phyloP scores from a whole-genome alignment of 2,888 invertebrate genomes.

The Pseudolycoriella hygida region DNA sequence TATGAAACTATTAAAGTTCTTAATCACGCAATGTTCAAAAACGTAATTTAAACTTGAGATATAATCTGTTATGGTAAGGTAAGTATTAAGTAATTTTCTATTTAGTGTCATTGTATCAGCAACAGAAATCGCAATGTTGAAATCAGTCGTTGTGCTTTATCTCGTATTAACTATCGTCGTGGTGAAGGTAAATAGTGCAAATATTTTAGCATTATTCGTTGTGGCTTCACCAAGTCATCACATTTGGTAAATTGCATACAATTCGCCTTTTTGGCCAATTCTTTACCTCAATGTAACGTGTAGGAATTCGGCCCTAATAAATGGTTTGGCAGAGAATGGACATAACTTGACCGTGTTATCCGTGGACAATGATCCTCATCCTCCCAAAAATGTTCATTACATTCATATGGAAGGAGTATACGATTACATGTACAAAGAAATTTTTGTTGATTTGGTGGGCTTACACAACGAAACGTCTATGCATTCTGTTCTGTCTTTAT shows the following conservation, averaged over 20 bases:
- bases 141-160: too few relatives aligned
- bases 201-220: constrained; percentile 13
- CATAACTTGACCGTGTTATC: constrained; percentile 14
- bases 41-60: too few relatives aligned
- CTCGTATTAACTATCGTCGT: too few relatives aligned
- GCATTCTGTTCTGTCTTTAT: not conserved
- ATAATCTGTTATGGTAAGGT: too few relatives aligned
- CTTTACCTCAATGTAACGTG: constrained; percentile 18
- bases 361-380: constrained; percentile 13
- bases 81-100: too few relatives aligned
- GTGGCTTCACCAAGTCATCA: constrained; percentile 17
- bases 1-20: too few relatives aligned
- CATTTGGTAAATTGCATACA: constrained; percentile 29
- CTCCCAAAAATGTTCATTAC: constrained; percentile 14
- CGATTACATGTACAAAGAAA: not conserved
- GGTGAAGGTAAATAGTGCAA: constrained; percentile 28
- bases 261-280: constrained; percentile 25
- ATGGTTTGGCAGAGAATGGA: constrained; percentile 8
- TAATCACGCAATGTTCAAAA: too few relatives aligned
- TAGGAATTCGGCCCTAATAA: constrained; percentile 8
- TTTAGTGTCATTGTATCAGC: too few relatives aligned
- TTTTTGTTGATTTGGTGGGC: not conserved
- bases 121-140: too few relatives aligned
- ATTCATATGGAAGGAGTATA: constrained; percentile 18
- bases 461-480: not conserved